A percentile compares a stretch with the other conserved stretches of the same genome.
Conservation (phyloP, 23 tunicate species). For the Trididemnum clinides region DNA sequence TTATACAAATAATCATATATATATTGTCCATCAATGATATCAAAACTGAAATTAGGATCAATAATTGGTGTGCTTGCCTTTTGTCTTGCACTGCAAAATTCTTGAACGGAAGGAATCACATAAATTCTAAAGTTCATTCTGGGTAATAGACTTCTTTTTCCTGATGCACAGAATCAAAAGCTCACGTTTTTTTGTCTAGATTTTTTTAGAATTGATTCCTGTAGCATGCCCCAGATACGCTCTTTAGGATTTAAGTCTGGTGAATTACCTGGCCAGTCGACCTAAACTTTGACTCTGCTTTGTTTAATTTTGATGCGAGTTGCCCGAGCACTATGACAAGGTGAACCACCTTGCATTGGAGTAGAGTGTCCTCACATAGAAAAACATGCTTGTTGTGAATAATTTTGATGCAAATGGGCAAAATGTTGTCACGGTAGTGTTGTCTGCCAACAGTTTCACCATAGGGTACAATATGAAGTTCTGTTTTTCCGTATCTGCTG, state of each 20-base stretch:
- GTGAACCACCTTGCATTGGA: neutral
- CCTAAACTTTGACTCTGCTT: neutral
- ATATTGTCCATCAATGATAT: neutral
- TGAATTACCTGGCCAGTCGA: neutral
- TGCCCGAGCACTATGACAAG: neutral
- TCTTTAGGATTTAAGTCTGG: neutral
- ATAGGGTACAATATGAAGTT: neutral
- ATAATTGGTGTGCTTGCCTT: neutral
- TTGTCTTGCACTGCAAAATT: neutral
- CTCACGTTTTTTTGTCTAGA: neutral
- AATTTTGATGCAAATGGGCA: neutral
- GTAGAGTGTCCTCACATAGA: neutral
- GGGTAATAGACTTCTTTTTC: neutral
- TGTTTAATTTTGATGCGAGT: neutral
- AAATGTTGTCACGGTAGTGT: neutral
- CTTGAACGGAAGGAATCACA: neutral
- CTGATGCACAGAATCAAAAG: neutral
- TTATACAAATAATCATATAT: neutral
- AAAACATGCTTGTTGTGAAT: neutral
- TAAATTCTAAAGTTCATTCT: neutral
- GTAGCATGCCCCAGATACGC: neutral
- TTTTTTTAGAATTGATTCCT: neutral
- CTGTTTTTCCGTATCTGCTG: constrained; percentile 10
- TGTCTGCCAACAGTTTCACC: neutral
- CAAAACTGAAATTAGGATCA: too few species aligned